A percentile compares a stretch with the other conserved stretches of the same genome.
These are phyloP conservation scores for Pachycephus smyrnensis DNA, from an alignment of 2,888 invertebrate genomes.

Conservation along the genomic window DNA sequence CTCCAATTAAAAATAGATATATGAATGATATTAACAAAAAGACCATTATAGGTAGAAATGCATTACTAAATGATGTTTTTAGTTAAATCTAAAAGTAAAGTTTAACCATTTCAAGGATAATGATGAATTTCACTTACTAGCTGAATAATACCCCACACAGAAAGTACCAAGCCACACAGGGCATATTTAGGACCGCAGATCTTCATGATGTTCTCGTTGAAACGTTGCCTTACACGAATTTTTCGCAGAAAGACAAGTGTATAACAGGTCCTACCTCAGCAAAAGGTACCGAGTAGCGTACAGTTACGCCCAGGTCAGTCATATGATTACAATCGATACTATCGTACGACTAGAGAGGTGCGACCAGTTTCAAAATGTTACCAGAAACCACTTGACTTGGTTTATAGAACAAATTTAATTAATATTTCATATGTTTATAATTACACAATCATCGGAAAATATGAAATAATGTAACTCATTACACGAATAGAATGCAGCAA, in stretches of 20 bases:
- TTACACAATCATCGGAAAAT: not conserved
- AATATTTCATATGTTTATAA: not conserved
- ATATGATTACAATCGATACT: constrained; percentile 26
- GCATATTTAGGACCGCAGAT: constrained; percentile 94
- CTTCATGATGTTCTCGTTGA: constrained; percentile 71
- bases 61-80: not conserved
- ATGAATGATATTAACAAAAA: not conserved
- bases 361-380: not conserved
- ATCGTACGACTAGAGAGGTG: not conserved
- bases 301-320: constrained; percentile 28
- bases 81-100: not conserved
- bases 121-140: constrained; percentile 76
- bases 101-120: not conserved
- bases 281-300: constrained; percentile 1
- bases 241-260: not conserved
- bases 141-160: constrained; percentile 95
- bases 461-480: not conserved
- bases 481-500: not conserved
- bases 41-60: not conserved
- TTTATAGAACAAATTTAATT: not conserved
- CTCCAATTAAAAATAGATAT: not conserved
- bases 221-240: not conserved
- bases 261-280: not conserved
- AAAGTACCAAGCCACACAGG: constrained; percentile 89
- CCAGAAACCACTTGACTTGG: not conserved